A percentile compares a stretch with the other conserved stretches of the same genome.
Evolutionary conservation across 2,888 invertebrate genomes (phyloP).

Genomic region (Heliconius sara): DNA sequence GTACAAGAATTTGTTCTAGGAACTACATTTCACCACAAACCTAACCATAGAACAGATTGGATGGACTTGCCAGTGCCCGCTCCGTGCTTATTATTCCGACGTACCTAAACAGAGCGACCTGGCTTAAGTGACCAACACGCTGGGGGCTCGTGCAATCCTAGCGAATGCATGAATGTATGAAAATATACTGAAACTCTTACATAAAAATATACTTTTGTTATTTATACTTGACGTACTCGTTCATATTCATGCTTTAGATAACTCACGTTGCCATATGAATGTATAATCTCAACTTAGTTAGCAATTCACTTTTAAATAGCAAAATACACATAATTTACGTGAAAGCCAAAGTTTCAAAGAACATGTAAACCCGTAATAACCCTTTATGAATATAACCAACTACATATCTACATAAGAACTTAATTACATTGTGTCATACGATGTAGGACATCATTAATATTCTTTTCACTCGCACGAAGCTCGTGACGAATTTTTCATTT

Average conservation of each 20-base stretch:
- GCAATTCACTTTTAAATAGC: neutral
- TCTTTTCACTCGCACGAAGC: slow-evolving; percentile 16
- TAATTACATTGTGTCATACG: slow-evolving; percentile 20
- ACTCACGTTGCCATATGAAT: slow-evolving; percentile 1
- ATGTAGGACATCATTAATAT: slow-evolving; percentile 28
- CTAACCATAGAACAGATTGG: slow-evolving; percentile 22
- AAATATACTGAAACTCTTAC: slow-evolving; percentile 5
- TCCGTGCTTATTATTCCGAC: slow-evolving; percentile 12
- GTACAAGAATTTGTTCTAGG: neutral
- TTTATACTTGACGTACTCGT: neutral
- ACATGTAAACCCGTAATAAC: slow-evolving; percentile 7
- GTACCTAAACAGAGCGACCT: slow-evolving; percentile 9
- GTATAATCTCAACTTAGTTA: slow-evolving; percentile 10
- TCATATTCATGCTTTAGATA: neutral
- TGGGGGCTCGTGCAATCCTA: slow-evolving; percentile 10
- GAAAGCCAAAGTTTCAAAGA: slow-evolving; percentile 5
- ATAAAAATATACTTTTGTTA: neutral
- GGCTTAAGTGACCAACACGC: slow-evolving; percentile 26
- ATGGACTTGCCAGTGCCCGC: slow-evolving; percentile 21
- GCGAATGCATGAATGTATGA: slow-evolving; percentile 6
- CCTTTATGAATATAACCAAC: neutral
- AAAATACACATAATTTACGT: slow-evolving; percentile 2
- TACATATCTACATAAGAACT: slow-evolving; percentile 16
- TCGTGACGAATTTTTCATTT: slow-evolving; percentile 25
- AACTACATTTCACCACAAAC: slow-evolving; percentile 2